A percentile compares a stretch with the other conserved stretches of the same genome.
These are phyloP conservation scores for Pristionchus fissidentatus DNA, from an alignment of 2,888 invertebrate genomes.

Conservation along the genomic window DNA sequence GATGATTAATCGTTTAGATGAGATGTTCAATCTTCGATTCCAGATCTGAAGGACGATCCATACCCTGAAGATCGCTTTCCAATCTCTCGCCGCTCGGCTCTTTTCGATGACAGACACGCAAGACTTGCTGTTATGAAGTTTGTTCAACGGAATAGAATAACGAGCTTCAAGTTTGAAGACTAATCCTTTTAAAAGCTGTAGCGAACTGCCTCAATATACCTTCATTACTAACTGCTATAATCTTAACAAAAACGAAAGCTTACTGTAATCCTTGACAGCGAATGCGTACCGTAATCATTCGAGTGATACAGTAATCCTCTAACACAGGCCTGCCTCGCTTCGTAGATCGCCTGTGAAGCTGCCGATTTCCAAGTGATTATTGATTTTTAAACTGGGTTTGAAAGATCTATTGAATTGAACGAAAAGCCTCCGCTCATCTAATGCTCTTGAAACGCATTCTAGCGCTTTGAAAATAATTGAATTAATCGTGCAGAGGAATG, in stretches of 20 bases:
- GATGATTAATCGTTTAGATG: neutral
- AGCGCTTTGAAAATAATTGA: no score
- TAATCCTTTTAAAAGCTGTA: no score
- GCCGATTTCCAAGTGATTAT: slow-evolving; percentile 27
- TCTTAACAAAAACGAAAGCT: neutral
- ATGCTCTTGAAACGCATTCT: neutral
- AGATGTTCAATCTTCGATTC: no score
- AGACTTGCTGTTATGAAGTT: slow-evolving; percentile 49
- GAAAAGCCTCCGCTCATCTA: neutral
- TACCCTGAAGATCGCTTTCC: slow-evolving; percentile 63
- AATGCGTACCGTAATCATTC: neutral
- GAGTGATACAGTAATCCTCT: slow-evolving; percentile 37
- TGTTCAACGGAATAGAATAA: neutral
- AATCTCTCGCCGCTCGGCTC: neutral
- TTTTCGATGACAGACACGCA: slow-evolving; percentile 32
- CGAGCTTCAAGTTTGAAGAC: neutral
- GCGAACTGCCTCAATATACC: no score
- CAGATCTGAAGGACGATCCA: slow-evolving; percentile 63
- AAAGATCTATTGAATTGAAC: neutral
- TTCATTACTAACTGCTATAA: no score
- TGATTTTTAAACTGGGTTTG: neutral
- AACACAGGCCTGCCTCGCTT: slow-evolving; percentile 31
- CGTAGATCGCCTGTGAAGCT: slow-evolving; percentile 42
- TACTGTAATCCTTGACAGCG: neutral
- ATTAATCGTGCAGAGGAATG: neutral